Evolutionary conservation across 2,888 invertebrate genomes (phyloP), one percentile per base, ranked within the genome.

Genomic region (Lingula anatina): DNA sequence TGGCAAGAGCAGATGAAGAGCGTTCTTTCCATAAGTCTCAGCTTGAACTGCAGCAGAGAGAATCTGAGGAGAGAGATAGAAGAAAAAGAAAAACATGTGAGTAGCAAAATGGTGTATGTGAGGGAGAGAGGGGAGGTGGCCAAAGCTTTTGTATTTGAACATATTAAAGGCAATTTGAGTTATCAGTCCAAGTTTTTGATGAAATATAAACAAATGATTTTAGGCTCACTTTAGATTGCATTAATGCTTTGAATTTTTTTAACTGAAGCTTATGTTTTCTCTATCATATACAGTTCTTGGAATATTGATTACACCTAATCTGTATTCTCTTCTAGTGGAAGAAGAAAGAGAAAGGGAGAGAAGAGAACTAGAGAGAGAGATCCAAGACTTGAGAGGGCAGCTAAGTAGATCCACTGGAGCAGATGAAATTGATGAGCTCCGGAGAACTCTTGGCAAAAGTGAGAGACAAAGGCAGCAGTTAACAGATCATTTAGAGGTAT

Each of bases 401-500:
- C 38, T 57, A 5, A 41, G 40, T 28, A 47, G 54, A 47, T 53
- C 53, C 4, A 44, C 28, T 28, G 56, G 47, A 2, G 26, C 49
- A 15, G 51, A 50, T 15, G 57, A 58, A 23, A 47, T 50, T 36
- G 49, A 31, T 2, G 48, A 45, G 3, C 20, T 58, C 20, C 27
- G 48, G 20, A 50, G 45, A 28, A 49, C 54, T 25, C 47, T 59
- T 23, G 57, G 58, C 2, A 35, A 47, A 12, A 54, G 50, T 25
- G 59, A 59, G 37, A 46, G 44, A 41, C 59, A 59, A 44, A 46
- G 56, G 7, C 28, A 27, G 20, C 59, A 59, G 36, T 51, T 59
- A 12, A 54, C 57, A 2, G 55, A 57, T 44, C 57, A 58, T 46
- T 51, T 59, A 27, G 50, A 59, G 50, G 57, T 57, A 21, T 27